Conservation (phyloP, 2,797 vertebrate species). For the Neoniphon sammara region DNA sequence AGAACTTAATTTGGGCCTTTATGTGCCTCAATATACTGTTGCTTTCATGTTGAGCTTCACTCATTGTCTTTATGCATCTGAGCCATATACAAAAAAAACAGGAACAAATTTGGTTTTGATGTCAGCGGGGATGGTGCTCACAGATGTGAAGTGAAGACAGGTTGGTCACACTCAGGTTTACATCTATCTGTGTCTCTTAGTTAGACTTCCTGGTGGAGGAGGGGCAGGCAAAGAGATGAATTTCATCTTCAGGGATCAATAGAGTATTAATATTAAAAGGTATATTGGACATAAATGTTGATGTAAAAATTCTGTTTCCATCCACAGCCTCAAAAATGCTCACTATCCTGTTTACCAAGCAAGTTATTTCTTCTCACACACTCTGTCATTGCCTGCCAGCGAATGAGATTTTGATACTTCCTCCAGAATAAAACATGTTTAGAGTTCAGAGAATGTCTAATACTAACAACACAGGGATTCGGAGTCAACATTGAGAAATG, state of each 20-base stretch:
- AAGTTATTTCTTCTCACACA: conserved; percentile 39
- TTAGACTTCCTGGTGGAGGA: neutral
- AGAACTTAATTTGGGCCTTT: conserved; percentile 40
- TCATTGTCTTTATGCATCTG: neutral
- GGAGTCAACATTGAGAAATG: conserved; percentile 67
- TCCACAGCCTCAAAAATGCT: conserved; percentile 37
- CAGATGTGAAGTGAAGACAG: too few relatives aligned
- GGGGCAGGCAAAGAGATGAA: too few relatives aligned
- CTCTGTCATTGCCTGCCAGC: conserved; percentile 29
- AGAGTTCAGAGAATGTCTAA: conserved; percentile 65
- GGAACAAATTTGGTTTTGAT: neutral
- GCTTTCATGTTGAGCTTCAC: neutral
- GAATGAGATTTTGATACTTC: conserved; percentile 53
- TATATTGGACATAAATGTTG: conserved; percentile 7
- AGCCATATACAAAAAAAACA: neutral
- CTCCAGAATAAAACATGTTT: conserved; percentile 67
- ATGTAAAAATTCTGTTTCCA: conserved; percentile 29
- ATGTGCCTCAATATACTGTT: neutral
- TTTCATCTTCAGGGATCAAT: conserved; percentile 9
- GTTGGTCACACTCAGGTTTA: neutral
- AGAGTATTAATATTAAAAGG: neutral
- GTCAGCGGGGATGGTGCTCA: neutral
- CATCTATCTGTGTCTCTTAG: neutral
- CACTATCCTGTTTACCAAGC: conserved; percentile 34
- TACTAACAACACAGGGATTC: conserved; percentile 62